Evolutionary conservation across 2,888 invertebrate genomes (phyloP).

Genomic region (Sphecodes monilicornis): DNA sequence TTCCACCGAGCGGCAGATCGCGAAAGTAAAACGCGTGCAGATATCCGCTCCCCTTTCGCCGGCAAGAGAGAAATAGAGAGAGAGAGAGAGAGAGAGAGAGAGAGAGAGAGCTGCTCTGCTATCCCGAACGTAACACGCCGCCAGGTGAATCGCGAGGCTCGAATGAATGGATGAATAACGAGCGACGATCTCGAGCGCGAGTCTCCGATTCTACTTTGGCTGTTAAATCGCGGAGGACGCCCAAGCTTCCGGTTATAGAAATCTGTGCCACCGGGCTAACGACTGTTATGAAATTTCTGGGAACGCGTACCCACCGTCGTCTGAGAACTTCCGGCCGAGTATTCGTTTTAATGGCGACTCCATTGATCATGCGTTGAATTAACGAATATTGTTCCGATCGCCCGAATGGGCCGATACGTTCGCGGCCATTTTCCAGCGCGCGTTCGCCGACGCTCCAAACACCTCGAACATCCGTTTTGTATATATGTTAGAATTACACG

Average conservation of each 20-base stretch:
- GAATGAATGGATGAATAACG: slow-evolving; percentile 54
- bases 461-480: neutral
- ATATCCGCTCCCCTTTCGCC: slow-evolving; percentile 47
- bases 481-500: neutral
- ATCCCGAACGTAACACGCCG: slow-evolving; percentile 16
- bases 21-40: slow-evolving; percentile 48
- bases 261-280: slow-evolving; percentile 17
- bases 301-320: neutral
- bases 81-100: neutral
- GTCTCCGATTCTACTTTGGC: slow-evolving; percentile 7
- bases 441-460: neutral
- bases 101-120: neutral
- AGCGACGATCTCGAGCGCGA: slow-evolving; percentile 38
- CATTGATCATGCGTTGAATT: neutral
- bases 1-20: slow-evolving; percentile 39
- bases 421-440: neutral
- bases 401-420: neutral
- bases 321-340: slow-evolving; percentile 9
- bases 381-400: neutral
- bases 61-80: neutral
- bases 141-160: slow-evolving; percentile 34
- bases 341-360: slow-evolving; percentile 9
- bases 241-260: neutral
- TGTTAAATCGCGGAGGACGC: slow-evolving; percentile 16
- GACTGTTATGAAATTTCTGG: slow-evolving; percentile 37